These are phyloP conservation scores for Procavia capensis DNA, from an alignment of 2,113 vertebrate species.

Conservation along the genomic window DNA sequence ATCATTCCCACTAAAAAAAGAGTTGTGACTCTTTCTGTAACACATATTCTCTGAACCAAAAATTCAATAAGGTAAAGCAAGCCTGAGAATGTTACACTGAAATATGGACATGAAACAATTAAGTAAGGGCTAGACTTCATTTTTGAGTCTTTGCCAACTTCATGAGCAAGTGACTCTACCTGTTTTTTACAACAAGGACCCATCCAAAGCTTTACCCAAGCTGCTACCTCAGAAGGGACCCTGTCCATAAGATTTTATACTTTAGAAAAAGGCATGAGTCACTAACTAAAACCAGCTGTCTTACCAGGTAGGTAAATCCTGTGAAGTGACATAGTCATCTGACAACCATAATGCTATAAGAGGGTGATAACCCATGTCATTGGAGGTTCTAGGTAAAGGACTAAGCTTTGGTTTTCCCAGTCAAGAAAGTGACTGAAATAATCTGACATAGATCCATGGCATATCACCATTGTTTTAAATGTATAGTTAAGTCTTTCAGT, in stretches of 20 bases:
- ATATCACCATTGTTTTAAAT: not conserved
- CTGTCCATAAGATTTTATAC: not conserved
- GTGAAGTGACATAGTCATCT: not conserved
- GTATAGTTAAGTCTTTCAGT: not conserved
- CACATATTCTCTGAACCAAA: not conserved
- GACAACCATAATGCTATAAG: not conserved
- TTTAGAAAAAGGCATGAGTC: not conserved
- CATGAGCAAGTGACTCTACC: not conserved
- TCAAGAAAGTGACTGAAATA: not conserved
- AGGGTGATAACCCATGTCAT: not conserved
- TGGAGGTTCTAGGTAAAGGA: not conserved
- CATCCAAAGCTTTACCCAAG: not conserved
- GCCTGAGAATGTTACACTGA: not conserved
- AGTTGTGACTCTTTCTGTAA: not conserved
- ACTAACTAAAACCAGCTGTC: not conserved
- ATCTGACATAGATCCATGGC: not conserved
- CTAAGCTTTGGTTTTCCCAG: not conserved
- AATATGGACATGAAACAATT: not conserved
- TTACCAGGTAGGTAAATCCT: not conserved
- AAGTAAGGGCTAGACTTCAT: not conserved
- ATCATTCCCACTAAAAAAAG: not conserved
- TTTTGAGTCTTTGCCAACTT: not conserved
- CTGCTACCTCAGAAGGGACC: not conserved
- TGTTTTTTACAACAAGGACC: not conserved
- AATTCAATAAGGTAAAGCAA: not conserved